Conservation (phyloP, 37 sponge, comb jelly and placozoan species). For the Beroe ovata region DNA sequence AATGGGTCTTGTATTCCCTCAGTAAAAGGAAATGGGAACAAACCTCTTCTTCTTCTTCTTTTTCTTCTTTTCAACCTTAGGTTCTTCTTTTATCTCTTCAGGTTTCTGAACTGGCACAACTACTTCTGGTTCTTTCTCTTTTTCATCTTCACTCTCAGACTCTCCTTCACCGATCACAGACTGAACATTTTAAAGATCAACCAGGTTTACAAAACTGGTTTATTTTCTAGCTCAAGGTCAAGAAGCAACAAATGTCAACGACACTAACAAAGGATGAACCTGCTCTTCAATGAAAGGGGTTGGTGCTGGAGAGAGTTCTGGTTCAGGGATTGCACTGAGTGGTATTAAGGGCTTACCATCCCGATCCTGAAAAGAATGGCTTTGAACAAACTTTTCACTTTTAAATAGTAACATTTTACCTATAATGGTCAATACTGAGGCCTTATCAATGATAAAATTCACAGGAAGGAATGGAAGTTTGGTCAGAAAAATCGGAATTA, state of each 20-base stretch:
- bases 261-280: no score
- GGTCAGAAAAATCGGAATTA: no score
- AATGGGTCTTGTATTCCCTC: no score
- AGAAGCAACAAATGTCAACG: no score
- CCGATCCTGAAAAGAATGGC: no score
- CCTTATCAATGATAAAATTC: no score
- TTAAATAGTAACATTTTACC: no score
- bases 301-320: background rate
- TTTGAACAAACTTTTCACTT: background rate
- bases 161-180: slow-evolving; percentile 32
- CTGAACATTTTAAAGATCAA: no score
- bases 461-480: no score
- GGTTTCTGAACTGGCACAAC: background rate
- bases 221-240: no score
- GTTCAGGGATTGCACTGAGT: background rate
- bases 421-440: no score
- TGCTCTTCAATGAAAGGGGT: background rate
- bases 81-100: background rate
- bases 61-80: slow-evolving; percentile 61
- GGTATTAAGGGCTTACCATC: background rate
- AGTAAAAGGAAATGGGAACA: background rate
- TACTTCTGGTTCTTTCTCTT: slow-evolving; percentile 2
- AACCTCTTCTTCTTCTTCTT: slow-evolving; percentile 67
- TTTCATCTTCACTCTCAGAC: slow-evolving; percentile 50
- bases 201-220: no score